Percentiles rank a stretch among this genome's conserved stretches.
These are phyloP conservation scores for Cistogaster globosa DNA, from an alignment of 2,888 invertebrate species.

Conservation along the genomic window DNA sequence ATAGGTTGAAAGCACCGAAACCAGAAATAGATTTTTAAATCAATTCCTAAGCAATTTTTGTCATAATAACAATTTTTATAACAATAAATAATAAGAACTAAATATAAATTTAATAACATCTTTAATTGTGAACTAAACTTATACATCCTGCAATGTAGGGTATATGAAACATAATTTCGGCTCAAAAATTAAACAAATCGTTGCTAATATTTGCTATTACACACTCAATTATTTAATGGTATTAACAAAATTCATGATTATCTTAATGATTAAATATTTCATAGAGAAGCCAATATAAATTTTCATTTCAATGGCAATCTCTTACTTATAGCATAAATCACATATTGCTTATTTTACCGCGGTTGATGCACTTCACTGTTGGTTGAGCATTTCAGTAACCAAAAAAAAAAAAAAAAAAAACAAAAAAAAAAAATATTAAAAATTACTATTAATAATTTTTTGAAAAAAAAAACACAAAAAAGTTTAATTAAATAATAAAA, in stretches of 20 bases:
- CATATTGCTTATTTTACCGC: conserved; percentile 60
- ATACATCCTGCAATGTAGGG: no score
- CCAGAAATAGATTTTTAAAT: no score
- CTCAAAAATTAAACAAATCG: not conserved
- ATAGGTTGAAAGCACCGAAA: no score
- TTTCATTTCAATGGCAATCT: conserved; percentile 27
- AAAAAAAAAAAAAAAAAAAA: conserved; percentile 3
- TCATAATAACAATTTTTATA: no score
- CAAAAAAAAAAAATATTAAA: not conserved
- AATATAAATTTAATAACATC: no score
- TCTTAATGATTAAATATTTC: conserved; percentile 8
- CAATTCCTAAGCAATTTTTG: no score
- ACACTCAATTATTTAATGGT: conserved; percentile 55
- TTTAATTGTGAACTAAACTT: no score
- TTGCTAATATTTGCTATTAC: conserved; percentile 34
- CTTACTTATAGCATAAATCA: conserved; percentile 15
- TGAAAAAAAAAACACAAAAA: conserved; percentile 33
- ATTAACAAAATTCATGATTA: conserved; percentile 7
- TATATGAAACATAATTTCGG: no score
- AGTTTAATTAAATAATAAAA: conserved; percentile 67
- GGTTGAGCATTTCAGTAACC: conserved; percentile 75
- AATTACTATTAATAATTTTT: conserved; percentile 28
- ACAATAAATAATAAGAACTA: no score
- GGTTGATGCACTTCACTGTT: conserved; percentile 82
- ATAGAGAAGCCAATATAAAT: conserved; percentile 22